phyloP scores from a whole-genome alignment of 2,797 vertebrate species.

The Aotus griseimembra region DNA sequence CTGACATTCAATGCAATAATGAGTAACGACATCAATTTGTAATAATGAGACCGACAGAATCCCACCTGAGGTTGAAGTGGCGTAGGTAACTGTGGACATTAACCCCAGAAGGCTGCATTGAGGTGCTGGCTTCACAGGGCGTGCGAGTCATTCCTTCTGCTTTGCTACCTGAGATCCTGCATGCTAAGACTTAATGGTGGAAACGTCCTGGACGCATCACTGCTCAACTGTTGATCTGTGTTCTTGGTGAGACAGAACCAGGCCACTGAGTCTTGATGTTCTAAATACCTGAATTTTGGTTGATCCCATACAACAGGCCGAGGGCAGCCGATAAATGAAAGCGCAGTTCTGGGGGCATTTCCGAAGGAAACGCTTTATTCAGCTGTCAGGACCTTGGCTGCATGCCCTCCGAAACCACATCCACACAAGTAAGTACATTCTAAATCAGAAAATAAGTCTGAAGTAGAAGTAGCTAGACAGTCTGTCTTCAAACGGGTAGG shows the following conservation, averaged over 20 bases:
- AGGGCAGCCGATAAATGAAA: neutral
- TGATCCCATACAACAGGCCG: neutral
- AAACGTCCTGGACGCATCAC: neutral
- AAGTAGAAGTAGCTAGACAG: neutral
- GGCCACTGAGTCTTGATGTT: neutral
- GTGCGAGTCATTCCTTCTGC: accelerated
- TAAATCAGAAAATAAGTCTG: neutral
- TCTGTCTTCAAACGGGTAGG: neutral
- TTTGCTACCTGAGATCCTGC: neutral
- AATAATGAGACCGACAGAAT: neutral
- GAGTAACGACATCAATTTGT: neutral
- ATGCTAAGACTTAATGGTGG: neutral
- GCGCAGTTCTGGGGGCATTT: neutral
- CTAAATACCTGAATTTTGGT: too few relatives aligned
- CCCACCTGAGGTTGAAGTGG: neutral
- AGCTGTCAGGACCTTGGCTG: neutral
- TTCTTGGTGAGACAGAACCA: neutral
- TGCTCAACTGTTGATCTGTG: neutral
- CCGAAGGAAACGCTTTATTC: neutral
- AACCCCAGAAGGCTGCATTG: too few relatives aligned
- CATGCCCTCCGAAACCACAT: neutral
- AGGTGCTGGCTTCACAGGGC: too few relatives aligned
- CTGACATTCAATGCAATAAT: neutral
- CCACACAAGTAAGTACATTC: neutral
- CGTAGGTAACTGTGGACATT: neutral